Conservation (phyloP, 2,888 invertebrate species). For the Ennomos erosarius region DNA sequence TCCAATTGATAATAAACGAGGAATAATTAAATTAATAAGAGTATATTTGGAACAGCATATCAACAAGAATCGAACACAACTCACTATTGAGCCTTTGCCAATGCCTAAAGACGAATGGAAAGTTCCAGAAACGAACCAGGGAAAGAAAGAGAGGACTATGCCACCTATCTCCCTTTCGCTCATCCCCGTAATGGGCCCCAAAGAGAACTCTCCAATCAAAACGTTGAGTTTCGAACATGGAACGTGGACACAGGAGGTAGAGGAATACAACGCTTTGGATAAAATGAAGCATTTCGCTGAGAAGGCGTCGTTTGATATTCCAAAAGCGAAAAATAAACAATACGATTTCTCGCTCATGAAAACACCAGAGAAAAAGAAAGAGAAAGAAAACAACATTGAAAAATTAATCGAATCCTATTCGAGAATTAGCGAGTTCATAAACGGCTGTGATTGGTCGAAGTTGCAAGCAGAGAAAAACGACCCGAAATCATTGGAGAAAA, state of each 20-base stretch:
- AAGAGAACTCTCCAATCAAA: slow-evolving; percentile 72
- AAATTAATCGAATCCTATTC: slow-evolving; percentile 78
- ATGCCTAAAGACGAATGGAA: slow-evolving; percentile 72
- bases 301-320: slow-evolving; percentile 77
- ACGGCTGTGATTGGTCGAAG: slow-evolving; percentile 81
- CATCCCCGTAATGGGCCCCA: slow-evolving; percentile 73
- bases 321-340: slow-evolving; percentile 67
- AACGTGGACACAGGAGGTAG: slow-evolving; percentile 66
- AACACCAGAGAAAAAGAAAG: slow-evolving; percentile 50
- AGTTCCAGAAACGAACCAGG: slow-evolving; percentile 60
- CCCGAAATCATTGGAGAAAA: slow-evolving; percentile 70
- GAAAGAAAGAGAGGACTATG: slow-evolving; percentile 69
- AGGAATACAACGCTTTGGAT: slow-evolving; percentile 80
- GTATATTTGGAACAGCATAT: slow-evolving; percentile 78
- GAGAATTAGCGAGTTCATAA: slow-evolving; percentile 78
- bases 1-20: slow-evolving; percentile 81
- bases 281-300: slow-evolving; percentile 83
- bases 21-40: slow-evolving; percentile 56
- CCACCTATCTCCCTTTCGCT: slow-evolving; percentile 79
- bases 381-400: slow-evolving; percentile 64
- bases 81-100: slow-evolving; percentile 78
- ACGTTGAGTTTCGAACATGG: slow-evolving; percentile 64
- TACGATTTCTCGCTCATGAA: slow-evolving; percentile 64
- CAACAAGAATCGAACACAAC: slow-evolving; percentile 81
- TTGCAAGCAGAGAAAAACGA: slow-evolving; percentile 65